These are phyloP conservation scores for Novumbra hubbsi DNA, from an alignment of 2,797 vertebrate species.

Conservation along the genomic window DNA sequence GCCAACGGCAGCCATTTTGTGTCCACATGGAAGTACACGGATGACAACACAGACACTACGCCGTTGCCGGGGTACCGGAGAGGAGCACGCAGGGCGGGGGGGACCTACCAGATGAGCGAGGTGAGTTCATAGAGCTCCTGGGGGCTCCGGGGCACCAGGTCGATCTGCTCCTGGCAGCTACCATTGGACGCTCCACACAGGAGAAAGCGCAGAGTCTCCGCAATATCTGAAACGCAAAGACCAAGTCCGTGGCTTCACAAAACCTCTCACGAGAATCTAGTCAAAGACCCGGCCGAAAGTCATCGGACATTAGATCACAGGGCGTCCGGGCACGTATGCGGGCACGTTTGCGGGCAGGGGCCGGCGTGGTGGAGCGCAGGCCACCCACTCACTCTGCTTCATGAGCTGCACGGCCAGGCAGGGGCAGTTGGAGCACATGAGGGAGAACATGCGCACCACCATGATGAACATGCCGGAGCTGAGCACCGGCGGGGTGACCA, in stretches of 20 bases:
- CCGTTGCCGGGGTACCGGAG: background rate
- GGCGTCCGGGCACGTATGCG: no score
- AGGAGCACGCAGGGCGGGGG: background rate
- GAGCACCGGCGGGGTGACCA: slow-evolving; percentile 95
- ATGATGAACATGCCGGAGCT: slow-evolving; percentile 99
- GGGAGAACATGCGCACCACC: slow-evolving; percentile 99
- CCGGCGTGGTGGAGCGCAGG: no score
- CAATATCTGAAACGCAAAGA: slow-evolving; percentile 84
- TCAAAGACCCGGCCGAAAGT: no score
- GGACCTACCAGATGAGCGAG: slow-evolving; percentile 94
- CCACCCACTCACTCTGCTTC: slow-evolving; percentile 91
- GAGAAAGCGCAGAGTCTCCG: slow-evolving; percentile 97
- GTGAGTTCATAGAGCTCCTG: slow-evolving; percentile 98
- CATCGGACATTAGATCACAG: no score
- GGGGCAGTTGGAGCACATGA: slow-evolving; percentile 99
- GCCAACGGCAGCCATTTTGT: no score
- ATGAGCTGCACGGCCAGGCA: slow-evolving; percentile 97
- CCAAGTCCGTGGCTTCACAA: no score
- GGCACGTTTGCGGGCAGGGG: no score
- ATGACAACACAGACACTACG: no score
- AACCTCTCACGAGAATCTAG: no score
- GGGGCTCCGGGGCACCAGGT: slow-evolving; percentile 95
- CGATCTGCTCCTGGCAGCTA: slow-evolving; percentile 98
- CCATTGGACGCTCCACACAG: slow-evolving; percentile 96
- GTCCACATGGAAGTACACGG: no score